Conservation (phyloP, 1,140 invertebrate genomes). For the Drosophila takahashii region DNA sequence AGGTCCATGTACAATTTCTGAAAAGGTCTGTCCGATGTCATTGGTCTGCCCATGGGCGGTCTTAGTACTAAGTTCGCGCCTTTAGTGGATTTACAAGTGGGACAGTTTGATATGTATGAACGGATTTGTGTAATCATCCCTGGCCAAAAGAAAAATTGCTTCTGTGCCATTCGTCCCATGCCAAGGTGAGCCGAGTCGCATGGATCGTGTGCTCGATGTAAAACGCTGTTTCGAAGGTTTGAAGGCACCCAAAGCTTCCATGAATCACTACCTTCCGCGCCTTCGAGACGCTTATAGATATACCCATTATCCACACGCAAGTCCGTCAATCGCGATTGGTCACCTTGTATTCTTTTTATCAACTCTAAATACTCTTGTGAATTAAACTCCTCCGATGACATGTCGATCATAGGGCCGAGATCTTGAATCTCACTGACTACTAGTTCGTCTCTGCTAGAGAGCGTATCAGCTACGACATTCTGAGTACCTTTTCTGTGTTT, state of each 20-base stretch:
- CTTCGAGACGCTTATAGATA: too few species aligned
- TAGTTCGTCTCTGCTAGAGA: constrained; percentile 1
- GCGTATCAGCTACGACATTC: constrained; percentile 17
- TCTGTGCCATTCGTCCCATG: constrained; percentile 7
- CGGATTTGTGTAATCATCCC: too few species aligned
- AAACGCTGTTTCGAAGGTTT: too few species aligned
- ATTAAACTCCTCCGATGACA: constrained; percentile 9
- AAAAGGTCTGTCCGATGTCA: too few species aligned
- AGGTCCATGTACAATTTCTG: too few species aligned
- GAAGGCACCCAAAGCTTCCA: constrained; percentile 23
- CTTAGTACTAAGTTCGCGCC: neutral
- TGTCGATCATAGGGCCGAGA: constrained; percentile 3
- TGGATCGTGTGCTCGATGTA: too few species aligned
- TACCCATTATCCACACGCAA: too few species aligned
- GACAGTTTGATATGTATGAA: constrained; percentile 11
- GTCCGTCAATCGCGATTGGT: too few species aligned
- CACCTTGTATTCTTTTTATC: too few species aligned
- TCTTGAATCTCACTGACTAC: neutral
- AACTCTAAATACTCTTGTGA: neutral
- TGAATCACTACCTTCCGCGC: neutral
- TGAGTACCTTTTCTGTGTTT: neutral
- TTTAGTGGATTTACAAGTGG: constrained; percentile 13
- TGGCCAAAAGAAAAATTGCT: too few species aligned
- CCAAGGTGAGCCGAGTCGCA: constrained; percentile 14
- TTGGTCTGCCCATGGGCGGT: too few species aligned